Evolutionary conservation across 2,888 invertebrate genomes (phyloP).

Genomic region (Holacanthella duospinosa): DNA sequence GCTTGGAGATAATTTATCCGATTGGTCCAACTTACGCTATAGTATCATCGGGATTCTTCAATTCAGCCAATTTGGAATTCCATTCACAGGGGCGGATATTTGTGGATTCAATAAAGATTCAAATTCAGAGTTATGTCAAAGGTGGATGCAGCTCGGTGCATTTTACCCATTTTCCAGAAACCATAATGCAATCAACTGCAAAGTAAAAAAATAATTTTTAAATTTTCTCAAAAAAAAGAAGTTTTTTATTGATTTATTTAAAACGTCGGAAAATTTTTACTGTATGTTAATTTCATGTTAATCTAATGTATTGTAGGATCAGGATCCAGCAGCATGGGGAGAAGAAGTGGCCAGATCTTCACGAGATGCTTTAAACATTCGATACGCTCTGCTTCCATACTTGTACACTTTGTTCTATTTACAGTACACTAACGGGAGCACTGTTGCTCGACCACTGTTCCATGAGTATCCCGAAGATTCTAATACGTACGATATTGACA

Average conservation of each 20-base stretch:
- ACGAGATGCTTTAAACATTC: slow-evolving; percentile 32
- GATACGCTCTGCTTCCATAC: slow-evolving; percentile 45
- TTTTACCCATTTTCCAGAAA: slow-evolving; percentile 43
- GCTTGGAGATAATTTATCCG: slow-evolving; percentile 43
- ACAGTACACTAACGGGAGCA: slow-evolving; percentile 53
- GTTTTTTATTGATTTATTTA: slow-evolving; percentile 40
- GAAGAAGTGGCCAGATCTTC: slow-evolving; percentile 29
- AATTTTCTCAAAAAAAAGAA: background rate
- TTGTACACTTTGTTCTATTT: slow-evolving; percentile 54
- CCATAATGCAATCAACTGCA: background rate
- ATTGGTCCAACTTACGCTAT: slow-evolving; percentile 40
- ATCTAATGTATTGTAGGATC: slow-evolving; percentile 42
- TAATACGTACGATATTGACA: slow-evolving; percentile 55
- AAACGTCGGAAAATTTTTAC: slow-evolving; percentile 16
- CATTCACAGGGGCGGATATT: slow-evolving; percentile 39
- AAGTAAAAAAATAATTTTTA: slow-evolving; percentile 16
- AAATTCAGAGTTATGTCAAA: slow-evolving; percentile 48
- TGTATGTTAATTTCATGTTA: slow-evolving; percentile 45
- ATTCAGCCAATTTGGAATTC: slow-evolving; percentile 41
- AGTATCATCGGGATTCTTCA: slow-evolving; percentile 42
- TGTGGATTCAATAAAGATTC: slow-evolving; percentile 38
- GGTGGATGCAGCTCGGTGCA: slow-evolving; percentile 46
- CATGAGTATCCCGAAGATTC: slow-evolving; percentile 44
- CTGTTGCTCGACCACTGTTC: slow-evolving; percentile 25
- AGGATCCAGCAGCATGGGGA: slow-evolving; percentile 31